Base-by-base conservation (phyloP, 2,888 invertebrate species). In the Diarsia brunnea region DNA sequence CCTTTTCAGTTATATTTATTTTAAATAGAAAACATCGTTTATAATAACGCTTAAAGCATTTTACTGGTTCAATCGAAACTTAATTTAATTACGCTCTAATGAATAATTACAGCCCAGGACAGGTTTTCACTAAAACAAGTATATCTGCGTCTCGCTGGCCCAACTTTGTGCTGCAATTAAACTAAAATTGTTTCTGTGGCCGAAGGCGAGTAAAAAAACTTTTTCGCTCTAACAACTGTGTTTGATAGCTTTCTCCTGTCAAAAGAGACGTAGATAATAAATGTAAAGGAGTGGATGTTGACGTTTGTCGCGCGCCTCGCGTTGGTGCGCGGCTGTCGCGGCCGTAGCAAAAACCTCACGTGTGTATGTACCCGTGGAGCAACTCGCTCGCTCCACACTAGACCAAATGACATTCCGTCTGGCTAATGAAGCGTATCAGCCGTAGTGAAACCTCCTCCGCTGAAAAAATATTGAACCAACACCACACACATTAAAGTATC, bases 231-330 rank as follows among this genome's bases (percentile, higher is more conserved):
- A 88, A 85, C 81, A 81, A 85, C 87, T 89, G 84, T 85, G 87
- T 86, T 80, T 78, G 78, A 88, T 88, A 84, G 90, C 92, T 95
- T 95, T 95, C 95, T 92, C 94, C 90, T 93, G 94, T 93, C 94
- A 93, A 91, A 92, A 92, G 89, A 87, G 88, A 89, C 86, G 85
- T 78, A 85, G 77, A 87, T 85, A 91, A 92, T 93, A 93, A 93
- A 91, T 89, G 81, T 86, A 78, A 85, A 89, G 91, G 81, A 84
- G 84, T 84, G 88, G 89, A 89, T 91, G 87, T 69, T 58, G 84
- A 75, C 82, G 83, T 75, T 87, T 82, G 84, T 89, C 80, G 85
- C 84, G 85, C 47, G 75, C 14, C 7, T 24, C 55, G 85, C 60
- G 79, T 81, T 81, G 74, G 69, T 21, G 75, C 79, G 86, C 77